Evolutionary conservation across 1,140 invertebrate species (phyloP), one percentile per base, ranked within the genome.

Genomic region (Drosophila varians): DNA sequence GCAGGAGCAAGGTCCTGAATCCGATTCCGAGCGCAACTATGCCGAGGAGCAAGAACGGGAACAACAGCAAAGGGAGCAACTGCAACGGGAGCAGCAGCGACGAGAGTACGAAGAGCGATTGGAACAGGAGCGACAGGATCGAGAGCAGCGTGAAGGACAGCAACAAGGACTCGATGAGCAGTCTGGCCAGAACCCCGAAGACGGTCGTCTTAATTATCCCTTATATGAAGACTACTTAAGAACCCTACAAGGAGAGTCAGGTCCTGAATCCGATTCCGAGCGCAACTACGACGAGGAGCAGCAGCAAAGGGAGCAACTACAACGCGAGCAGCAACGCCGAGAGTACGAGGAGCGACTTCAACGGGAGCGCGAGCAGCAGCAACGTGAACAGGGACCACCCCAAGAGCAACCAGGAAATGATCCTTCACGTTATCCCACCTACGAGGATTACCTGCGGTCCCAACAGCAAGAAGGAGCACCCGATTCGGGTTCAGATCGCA

Each of bases 141-240:
- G n/a, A n/a, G n/a, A n/a, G n/a, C 40, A 72, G 26, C 47, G 38
- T 8, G 56, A 68, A 31, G 25, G 60, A 14, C 16, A 31, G 28
- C 28, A 31, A 11, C 28, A 31, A 6, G 28, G 7, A 11, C 28
- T 2, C 1, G 28, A 31, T 21, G 21, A 60, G 5, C 34, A 26
- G 23, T 38, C 25, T 7, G 19, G 38, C 0, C 55, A 19, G 25
- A 14, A 42, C 34, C 16, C 12, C 1, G 53, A 57, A 6, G 49
- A 43, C 11, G 38, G 16, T 26, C 16, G 19, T 7, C 40, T 19
- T 7, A n/a, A 14, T 14, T 36, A 62, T 19, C 42, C 42, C 19
- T 23, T 1, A 42, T 69, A 57, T 3, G 51, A 69, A 2, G 14
- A 31, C 6, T 38, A 54, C 11, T 11, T 36, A 6, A 57, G 1